phyloP scores from a whole-genome alignment of 23 tunicate species.

The Corella eumyota region DNA sequence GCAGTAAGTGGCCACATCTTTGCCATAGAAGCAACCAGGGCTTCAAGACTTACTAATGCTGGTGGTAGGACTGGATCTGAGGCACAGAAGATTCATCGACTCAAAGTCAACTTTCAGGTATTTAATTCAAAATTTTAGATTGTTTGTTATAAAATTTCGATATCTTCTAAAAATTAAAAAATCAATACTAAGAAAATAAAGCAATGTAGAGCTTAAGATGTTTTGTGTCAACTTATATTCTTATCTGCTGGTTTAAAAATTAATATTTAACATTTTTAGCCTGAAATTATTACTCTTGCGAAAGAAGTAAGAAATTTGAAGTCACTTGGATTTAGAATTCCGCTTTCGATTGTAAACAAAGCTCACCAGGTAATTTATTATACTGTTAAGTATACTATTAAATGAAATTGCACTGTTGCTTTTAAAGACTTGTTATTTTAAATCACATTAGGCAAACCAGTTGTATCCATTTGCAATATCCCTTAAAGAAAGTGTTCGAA shows the following conservation, averaged over 20 bases:
- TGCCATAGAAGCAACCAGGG: conserved; percentile 77
- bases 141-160: no score
- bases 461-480: conserved; percentile 97
- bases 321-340: conserved; percentile 95
- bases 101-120: conserved; percentile 85
- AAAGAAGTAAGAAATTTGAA: conserved; percentile 95
- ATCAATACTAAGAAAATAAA: no score
- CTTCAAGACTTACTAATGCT: conserved; percentile 12
- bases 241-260: neutral
- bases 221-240: no score
- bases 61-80: conserved; percentile 15
- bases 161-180: no score
- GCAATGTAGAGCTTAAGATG: no score
- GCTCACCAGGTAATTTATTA: conserved; percentile 83
- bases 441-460: conserved; percentile 73
- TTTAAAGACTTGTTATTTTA: neutral
- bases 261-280: conserved; percentile 23
- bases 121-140: no score
- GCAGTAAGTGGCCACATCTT: conserved; percentile 85
- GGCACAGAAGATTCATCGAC: conserved; percentile 39
- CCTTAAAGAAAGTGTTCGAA: conserved; percentile 83
- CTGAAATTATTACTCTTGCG: conserved; percentile 87
- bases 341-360: conserved; percentile 91
- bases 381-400: neutral
- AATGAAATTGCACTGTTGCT: neutral